Evolutionary conservation across 2,888 invertebrate genomes (phyloP), one percentile per base, ranked within the genome.

Genomic region (Galerucella calmariensis): DNA sequence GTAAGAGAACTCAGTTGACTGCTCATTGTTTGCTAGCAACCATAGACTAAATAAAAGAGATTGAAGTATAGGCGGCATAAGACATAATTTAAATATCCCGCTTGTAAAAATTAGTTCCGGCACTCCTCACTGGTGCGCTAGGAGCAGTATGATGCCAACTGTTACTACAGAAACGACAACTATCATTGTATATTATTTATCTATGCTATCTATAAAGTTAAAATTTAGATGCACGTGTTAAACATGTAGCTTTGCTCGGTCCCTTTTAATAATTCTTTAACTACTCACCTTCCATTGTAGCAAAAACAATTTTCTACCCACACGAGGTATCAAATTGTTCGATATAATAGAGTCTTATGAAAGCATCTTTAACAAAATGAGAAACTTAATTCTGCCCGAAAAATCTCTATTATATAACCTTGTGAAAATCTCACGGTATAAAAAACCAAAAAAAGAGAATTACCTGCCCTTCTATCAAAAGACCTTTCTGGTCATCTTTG

Each of bases 391-490:
- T 83, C 83, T 77, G 77, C 80, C 78, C 73, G 27, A 51, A 74
- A 77, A 81, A 80, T 79, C 79, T 76, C 82, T 79, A 78, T 80
- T 79, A 77, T 79, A 66, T 68, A 63, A 77, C 71, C 76, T 78
- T 76, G 81, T 81, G 80, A 82, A 82, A 83, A 82, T 80, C 80
- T 84, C 83, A 83, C 84, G 83, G 80, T 80, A 77, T 81, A 82
- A 82, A 83, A 82, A 82, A 82, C 74, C 71, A 69, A 77, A 78
- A 81, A 80, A 81, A 41, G 6, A 41, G 35, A 80, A 81, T 79
- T 83, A 83, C 84, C 83, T 83, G 84, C 75, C 77, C 68, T 75
- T 76, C 78, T 78, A 81, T 81, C 63, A 78, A 77, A 80, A 80
- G 74, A 75, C 82, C 82, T 80, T 80, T 79, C 77, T 81, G 84